These are phyloP conservation scores for Acrobasis suavella DNA, from an alignment of 2,888 invertebrate species.

Conservation along the genomic window DNA sequence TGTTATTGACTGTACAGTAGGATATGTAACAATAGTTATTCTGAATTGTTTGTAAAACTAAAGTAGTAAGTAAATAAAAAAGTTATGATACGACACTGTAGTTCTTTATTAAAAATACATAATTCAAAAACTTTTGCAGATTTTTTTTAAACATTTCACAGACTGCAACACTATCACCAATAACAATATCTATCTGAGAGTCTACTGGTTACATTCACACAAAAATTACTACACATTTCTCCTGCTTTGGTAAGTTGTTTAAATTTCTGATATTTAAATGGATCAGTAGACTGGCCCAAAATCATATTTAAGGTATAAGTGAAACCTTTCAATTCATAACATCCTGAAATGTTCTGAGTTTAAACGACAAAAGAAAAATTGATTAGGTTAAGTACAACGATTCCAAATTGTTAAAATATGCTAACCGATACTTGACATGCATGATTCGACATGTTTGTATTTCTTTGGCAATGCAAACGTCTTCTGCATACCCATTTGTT, in stretches of 20 bases:
- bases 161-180: slow-evolving; percentile 14
- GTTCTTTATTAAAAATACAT: not conserved
- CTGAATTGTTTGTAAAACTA: too few species aligned
- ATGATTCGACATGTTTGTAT: slow-evolving; percentile 39
- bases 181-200: slow-evolving; percentile 1
- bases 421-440: slow-evolving; percentile 26
- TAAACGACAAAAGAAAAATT: too few species aligned
- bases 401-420: not conserved
- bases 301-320: not conserved
- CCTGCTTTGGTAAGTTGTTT: not conserved
- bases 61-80: not conserved
- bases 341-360: too few species aligned
- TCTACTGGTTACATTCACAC: slow-evolving; percentile 2
- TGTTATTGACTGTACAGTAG: too few species aligned
- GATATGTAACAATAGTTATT: too few species aligned
- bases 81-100: not conserved
- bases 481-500: slow-evolving; percentile 38
- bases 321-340: too few species aligned
- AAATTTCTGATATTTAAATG: not conserved
- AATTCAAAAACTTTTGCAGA: not conserved
- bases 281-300: not conserved
- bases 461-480: slow-evolving; percentile 38
- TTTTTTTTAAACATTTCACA: slow-evolving; percentile 15
- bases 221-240: not conserved
- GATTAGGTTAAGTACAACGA: not conserved